These are phyloP conservation scores for Urocyon cinereoargenteus DNA, from an alignment of 2,797 vertebrate species.

Conservation along the genomic window DNA sequence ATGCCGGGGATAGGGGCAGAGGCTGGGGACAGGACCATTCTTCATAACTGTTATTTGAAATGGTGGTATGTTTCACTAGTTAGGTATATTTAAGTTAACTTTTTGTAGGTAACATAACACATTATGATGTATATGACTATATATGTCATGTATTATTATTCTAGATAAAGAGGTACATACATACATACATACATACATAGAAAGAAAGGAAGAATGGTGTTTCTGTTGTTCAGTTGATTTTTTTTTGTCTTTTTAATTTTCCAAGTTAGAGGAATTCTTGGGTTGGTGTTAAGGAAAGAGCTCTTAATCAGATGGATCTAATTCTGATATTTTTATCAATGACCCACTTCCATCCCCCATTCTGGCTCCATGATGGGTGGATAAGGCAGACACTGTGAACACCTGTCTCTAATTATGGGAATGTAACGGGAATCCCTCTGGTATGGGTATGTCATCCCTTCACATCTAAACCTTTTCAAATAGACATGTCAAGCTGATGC, in stretches of 20 bases:
- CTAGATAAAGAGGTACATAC: background rate
- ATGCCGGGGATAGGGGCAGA: accelerated
- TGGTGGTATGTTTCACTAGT: background rate
- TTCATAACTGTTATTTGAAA: background rate
- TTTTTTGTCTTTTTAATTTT: background rate
- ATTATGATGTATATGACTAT: background rate
- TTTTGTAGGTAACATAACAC: background rate
- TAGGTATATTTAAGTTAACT: background rate
- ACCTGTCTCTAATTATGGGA: background rate
- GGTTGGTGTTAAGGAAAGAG: background rate
- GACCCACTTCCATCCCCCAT: background rate
- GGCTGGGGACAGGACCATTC: background rate
- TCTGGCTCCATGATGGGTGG: background rate
- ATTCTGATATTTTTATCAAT: background rate
- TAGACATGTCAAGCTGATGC: background rate
- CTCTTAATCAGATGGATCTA: background rate
- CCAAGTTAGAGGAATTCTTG: background rate
- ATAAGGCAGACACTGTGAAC: background rate
- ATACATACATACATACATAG: background rate
- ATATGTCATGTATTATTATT: background rate
- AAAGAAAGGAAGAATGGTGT: background rate
- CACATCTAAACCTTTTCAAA: background rate
- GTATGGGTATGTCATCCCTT: background rate
- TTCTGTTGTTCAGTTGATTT: background rate
- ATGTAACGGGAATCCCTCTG: background rate